phyloP scores from a whole-genome alignment of 53 echinoderm and acorn worm genomes.

The Temnopleurus reevesii region DNA sequence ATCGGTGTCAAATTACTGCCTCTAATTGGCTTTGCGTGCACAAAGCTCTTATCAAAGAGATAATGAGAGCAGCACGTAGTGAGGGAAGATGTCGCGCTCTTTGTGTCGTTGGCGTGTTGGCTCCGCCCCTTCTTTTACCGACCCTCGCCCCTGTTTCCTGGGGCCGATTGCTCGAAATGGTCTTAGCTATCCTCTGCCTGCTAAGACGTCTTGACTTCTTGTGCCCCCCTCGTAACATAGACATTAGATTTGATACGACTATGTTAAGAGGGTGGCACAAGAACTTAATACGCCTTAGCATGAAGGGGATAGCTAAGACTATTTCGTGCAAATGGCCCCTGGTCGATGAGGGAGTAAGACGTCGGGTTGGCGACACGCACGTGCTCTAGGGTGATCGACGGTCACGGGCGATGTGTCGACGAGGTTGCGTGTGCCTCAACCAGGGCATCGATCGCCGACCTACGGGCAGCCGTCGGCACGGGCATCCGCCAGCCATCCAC shows the following conservation, averaged over 20 bases:
- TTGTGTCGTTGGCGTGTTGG: neutral
- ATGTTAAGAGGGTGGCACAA: no score
- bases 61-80: neutral
- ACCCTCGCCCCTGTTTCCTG: conserved; percentile 24
- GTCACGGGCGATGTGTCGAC: conserved; percentile 45
- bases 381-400: conserved; percentile 50
- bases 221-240: no score
- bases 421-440: conserved; percentile 26
- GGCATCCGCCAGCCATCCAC: conserved; percentile 34
- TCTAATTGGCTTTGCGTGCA: conserved; percentile 30
- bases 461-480: conserved; percentile 50
- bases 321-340: no score
- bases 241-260: no score
- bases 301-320: no score
- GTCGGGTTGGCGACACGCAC: conserved; percentile 49
- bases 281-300: no score
- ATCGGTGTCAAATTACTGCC: neutral
- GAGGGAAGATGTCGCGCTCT: neutral
- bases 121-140: conserved; percentile 48
- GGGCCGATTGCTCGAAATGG: no score
- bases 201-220: no score
- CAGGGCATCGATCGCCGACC: conserved; percentile 53
- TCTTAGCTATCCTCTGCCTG: no score
- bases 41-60: neutral
- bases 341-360: conserved; percentile 21